Evolutionary conservation across 1,140 invertebrate species (phyloP).

Genomic region (Temnothorax nylanderi): DNA sequence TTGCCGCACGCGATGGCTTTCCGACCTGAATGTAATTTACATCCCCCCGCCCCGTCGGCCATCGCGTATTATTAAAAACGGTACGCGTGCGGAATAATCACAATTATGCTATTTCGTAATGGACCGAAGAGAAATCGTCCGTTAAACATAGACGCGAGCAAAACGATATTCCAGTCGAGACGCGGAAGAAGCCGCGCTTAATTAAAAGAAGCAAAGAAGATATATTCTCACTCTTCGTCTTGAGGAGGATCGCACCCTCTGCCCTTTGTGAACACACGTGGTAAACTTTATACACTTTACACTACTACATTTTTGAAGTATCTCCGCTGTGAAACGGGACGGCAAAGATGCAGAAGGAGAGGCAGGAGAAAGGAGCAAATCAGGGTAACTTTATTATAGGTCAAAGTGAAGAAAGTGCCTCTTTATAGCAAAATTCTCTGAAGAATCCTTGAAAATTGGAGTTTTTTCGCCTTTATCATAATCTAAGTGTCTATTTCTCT

Average conservation of each 20-base stretch:
- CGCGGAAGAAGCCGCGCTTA: background rate
- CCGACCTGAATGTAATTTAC: slow-evolving; percentile 36
- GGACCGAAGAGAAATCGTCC: background rate
- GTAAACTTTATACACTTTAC: background rate
- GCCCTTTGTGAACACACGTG: background rate
- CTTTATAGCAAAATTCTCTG: slow-evolving; percentile 4
- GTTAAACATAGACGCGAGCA: background rate
- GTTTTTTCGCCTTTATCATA: background rate
- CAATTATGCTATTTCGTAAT: slow-evolving; percentile 43
- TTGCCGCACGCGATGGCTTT: background rate
- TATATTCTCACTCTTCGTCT: background rate
- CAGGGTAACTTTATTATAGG: background rate
- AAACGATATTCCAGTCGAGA: background rate
- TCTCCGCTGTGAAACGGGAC: background rate
- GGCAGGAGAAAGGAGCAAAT: background rate
- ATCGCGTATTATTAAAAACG: slow-evolving; percentile 45
- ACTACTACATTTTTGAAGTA: background rate
- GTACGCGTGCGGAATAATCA: background rate
- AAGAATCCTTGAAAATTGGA: background rate
- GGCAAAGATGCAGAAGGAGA: background rate
- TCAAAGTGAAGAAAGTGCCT: slow-evolving; percentile 14
- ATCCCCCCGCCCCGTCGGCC: background rate
- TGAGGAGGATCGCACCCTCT: background rate
- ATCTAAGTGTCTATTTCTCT: background rate
- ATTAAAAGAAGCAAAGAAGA: slow-evolving; percentile 22